Evolutionary conservation across 2,113 vertebrate genomes (phyloP).

Genomic region (Marcusenius ussheri): DNA sequence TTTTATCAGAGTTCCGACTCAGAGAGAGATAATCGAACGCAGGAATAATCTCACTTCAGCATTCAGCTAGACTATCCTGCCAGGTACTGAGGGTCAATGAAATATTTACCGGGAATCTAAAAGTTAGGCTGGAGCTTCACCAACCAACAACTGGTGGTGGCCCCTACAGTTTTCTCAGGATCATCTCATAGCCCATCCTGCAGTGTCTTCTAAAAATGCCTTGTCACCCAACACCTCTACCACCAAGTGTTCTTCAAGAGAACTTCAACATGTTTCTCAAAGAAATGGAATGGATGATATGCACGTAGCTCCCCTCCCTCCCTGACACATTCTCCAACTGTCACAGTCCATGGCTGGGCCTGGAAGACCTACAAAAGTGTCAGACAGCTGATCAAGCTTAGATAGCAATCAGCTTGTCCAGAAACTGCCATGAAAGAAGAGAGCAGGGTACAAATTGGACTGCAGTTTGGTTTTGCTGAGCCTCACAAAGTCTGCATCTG

Average conservation of each 20-base stretch:
- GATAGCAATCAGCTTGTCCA: background rate
- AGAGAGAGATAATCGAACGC: too few species aligned
- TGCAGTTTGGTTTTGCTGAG: background rate
- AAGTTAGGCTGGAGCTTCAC: background rate
- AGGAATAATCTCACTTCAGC: background rate
- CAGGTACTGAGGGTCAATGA: background rate
- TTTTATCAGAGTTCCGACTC: too few species aligned
- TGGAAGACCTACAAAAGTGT: background rate
- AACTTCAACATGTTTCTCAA: background rate
- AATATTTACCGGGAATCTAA: background rate
- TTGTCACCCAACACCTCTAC: background rate
- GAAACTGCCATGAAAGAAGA: background rate
- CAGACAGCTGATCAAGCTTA: background rate
- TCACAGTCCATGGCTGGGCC: background rate
- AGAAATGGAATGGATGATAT: slow-evolving; percentile 10
- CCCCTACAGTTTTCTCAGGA: background rate
- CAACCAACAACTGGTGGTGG: background rate
- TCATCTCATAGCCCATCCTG: background rate
- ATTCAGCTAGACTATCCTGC: background rate
- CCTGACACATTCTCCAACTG: slow-evolving; percentile 3
- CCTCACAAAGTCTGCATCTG: background rate
- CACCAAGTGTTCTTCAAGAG: background rate
- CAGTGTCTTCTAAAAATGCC: background rate
- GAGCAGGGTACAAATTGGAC: background rate
- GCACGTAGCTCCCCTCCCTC: slow-evolving; percentile 5